These are phyloP conservation scores for Pedetes capensis DNA, from an alignment of 2,113 vertebrate species.

Conservation along the genomic window DNA sequence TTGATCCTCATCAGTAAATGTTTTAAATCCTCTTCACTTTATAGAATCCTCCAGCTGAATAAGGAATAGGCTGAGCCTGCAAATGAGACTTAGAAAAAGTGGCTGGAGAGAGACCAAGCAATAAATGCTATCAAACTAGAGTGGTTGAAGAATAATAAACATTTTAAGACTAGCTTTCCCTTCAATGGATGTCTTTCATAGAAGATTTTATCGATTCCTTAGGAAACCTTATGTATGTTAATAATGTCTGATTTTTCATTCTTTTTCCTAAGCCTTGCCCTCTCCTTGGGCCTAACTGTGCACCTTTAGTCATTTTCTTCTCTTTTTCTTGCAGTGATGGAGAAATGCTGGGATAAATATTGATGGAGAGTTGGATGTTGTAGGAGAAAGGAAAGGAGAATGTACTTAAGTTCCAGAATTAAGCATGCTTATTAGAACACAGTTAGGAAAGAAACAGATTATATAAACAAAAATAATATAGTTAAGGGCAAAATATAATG, in stretches of 20 bases:
- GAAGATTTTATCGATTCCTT: neutral
- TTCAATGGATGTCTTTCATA: neutral
- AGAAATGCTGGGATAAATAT: neutral
- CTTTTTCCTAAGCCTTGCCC: neutral
- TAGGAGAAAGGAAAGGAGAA: neutral
- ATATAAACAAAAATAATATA: slow-evolving; percentile 3
- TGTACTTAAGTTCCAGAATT: neutral
- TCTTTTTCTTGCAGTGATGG: neutral
- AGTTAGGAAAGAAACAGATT: neutral
- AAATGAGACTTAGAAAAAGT: neutral
- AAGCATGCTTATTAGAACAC: slow-evolving; percentile 26
- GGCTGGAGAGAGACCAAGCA: neutral
- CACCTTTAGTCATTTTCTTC: slow-evolving; percentile 2
- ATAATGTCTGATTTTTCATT: neutral
- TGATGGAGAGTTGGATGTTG: neutral
- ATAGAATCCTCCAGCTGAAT: neutral
- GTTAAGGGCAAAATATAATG: slow-evolving; percentile 19
- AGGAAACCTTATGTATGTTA: neutral
- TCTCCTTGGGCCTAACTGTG: neutral
- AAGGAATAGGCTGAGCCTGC: neutral
- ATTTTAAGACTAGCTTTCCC: neutral
- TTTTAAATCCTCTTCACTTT: too few relatives aligned
- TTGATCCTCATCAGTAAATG: too few relatives aligned
- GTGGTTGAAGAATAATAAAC: neutral
- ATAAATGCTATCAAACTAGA: neutral